phyloP scores from a whole-genome alignment of 2,797 vertebrate species.

The Hoplostethus mediterraneus region DNA sequence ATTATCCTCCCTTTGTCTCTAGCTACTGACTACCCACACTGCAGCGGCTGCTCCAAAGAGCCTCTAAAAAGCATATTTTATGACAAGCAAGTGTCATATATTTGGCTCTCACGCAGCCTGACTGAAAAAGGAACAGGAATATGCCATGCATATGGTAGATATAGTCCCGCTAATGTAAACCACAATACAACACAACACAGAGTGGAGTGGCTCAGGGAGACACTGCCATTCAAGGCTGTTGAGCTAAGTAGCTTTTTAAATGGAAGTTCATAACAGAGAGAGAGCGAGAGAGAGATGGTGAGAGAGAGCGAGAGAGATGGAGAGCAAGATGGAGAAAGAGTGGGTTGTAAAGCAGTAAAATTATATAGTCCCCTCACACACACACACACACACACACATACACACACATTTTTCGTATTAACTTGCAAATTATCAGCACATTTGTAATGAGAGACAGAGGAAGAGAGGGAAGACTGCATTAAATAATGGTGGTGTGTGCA shows the following conservation, averaged over 20 bases:
- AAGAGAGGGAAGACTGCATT: constrained; percentile 41
- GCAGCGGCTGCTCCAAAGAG: background rate
- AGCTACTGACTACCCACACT: constrained; percentile 8
- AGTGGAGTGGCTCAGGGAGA: background rate
- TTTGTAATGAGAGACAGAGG: constrained; percentile 53
- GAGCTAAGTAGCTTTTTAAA: constrained; percentile 34
- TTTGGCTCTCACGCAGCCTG: background rate
- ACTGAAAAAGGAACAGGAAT: background rate
- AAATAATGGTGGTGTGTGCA: constrained; percentile 26
- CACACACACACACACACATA: background rate
- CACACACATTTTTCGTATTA: constrained; percentile 35
- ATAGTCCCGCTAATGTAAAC: background rate
- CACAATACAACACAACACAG: background rate
- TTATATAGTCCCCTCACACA: constrained; percentile 23
- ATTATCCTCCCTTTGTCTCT: constrained; percentile 41
- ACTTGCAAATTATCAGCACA: constrained; percentile 60
- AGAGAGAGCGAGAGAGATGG: background rate
- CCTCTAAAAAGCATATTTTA: background rate
- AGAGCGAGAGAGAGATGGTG: background rate
- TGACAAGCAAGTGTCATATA: constrained; percentile 5
- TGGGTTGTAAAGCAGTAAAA: constrained; percentile 36
- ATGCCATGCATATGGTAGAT: background rate
- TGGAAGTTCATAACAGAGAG: background rate
- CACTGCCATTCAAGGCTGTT: constrained; percentile 41
- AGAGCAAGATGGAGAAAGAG: constrained; percentile 10